Percentiles rank a stretch among this genome's conserved stretches.
phyloP scores from a whole-genome alignment of 2,113 vertebrate genomes.

The Sturnira hondurensis region DNA sequence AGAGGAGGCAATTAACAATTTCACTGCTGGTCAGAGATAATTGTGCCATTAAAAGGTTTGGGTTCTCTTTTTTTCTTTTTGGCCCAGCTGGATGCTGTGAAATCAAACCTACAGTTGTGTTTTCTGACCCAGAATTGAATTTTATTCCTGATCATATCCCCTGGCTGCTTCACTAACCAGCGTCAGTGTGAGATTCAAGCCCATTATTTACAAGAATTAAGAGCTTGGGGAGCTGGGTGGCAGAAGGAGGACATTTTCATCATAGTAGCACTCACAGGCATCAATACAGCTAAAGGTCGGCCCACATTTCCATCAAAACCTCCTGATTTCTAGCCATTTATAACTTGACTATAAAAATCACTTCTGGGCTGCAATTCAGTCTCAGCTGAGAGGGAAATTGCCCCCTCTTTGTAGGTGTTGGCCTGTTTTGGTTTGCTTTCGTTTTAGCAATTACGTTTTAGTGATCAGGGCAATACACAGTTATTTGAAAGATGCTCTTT shows the following conservation, averaged over 20 bases:
- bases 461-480: constrained; percentile 43
- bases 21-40: not conserved
- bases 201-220: constrained; percentile 66
- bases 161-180: not conserved
- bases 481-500: constrained; percentile 49
- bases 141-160: constrained; percentile 52
- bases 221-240: not conserved
- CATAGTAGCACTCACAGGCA: constrained; percentile 52
- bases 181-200: not conserved
- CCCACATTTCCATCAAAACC: constrained; percentile 68
- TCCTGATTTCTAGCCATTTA: constrained; percentile 70
- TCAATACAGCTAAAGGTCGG: constrained; percentile 43
- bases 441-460: constrained; percentile 63
- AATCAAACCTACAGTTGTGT: constrained; percentile 13
- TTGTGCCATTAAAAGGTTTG: not conserved
- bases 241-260: constrained; percentile 39
- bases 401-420: not conserved
- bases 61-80: too few relatives aligned
- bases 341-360: constrained; percentile 69
- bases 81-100: not conserved
- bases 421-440: constrained; percentile 59
- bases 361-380: constrained; percentile 40
- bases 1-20: constrained; percentile 18
- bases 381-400: constrained; percentile 53
- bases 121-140: constrained; percentile 47